Evolutionary conservation across 2,113 vertebrate genomes (phyloP).

Genomic region (Nerophis ophidion): DNA sequence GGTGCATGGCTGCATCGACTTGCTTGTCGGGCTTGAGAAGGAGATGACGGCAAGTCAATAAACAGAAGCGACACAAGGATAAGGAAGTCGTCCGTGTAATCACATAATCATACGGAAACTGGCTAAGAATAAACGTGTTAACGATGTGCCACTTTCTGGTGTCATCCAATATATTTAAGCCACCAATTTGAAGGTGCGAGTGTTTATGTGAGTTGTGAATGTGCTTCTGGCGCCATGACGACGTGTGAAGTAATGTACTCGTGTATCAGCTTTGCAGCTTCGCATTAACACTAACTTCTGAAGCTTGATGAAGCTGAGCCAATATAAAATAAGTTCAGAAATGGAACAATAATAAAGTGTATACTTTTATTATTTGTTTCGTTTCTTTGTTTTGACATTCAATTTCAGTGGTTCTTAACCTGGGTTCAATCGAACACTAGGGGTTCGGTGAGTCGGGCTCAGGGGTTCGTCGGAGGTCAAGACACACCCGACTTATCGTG

Average conservation of each 20-base stretch:
- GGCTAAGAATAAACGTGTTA: conserved; percentile 49
- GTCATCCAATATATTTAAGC: conserved; percentile 19
- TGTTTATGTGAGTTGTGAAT: conserved; percentile 4
- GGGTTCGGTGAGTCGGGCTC: too few relatives aligned
- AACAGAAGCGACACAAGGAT: neutral
- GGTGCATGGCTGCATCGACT: conserved; percentile 20
- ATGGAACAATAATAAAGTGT: neutral
- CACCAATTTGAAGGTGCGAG: conserved; percentile 20
- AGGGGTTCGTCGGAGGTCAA: too few relatives aligned
- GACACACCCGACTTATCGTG: too few relatives aligned
- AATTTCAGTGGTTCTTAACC: too few relatives aligned
- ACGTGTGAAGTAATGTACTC: conserved; percentile 22
- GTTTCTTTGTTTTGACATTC: too few relatives aligned
- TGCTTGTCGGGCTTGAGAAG: conserved; percentile 4
- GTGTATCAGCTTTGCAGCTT: conserved; percentile 12
- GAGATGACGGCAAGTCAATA: neutral
- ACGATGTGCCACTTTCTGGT: conserved; percentile 21
- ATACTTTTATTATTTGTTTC: neutral
- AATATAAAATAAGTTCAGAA: neutral
- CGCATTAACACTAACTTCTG: conserved; percentile 18
- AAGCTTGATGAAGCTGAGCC: conserved; percentile 6
- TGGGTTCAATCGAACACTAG: too few relatives aligned
- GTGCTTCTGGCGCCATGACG: conserved; percentile 2
- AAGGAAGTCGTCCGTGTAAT: neutral
- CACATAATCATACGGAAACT: conserved; percentile 1